These are phyloP conservation scores for Parascotia fuliginaria DNA, from an alignment of 2,888 invertebrate species.

Conservation along the genomic window DNA sequence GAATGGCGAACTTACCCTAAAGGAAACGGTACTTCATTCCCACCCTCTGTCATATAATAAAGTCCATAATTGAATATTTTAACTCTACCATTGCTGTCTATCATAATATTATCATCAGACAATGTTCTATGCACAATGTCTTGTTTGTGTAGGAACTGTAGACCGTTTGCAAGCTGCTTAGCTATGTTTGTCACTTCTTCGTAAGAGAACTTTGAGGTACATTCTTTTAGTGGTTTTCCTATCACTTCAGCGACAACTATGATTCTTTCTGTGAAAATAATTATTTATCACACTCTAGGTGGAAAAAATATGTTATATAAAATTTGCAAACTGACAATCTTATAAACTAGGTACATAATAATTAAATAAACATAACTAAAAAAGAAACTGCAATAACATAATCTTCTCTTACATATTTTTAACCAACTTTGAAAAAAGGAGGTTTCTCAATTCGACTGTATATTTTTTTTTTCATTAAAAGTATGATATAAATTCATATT, in stretches of 20 bases:
- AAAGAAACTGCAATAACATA: too few relatives aligned
- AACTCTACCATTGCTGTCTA: conserved; percentile 89
- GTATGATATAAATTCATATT: too few relatives aligned
- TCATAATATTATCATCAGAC: conserved; percentile 92
- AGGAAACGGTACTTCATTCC: conserved; percentile 95
- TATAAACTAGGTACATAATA: too few relatives aligned
- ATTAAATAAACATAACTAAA: too few relatives aligned
- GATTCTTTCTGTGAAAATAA: conserved; percentile 88
- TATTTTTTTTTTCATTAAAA: too few relatives aligned
- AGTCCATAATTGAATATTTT: conserved; percentile 98
- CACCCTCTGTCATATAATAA: conserved; percentile 95
- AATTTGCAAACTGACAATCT: too few relatives aligned
- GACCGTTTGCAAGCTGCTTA: conserved; percentile 89
- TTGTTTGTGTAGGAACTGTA: conserved; percentile 90
- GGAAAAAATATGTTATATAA: background rate
- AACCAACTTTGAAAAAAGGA: too few relatives aligned
- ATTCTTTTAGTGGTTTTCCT: conserved; percentile 88
- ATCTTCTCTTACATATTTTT: too few relatives aligned
- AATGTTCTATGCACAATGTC: conserved; percentile 93
- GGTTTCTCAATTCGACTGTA: too few relatives aligned
- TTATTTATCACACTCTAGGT: too few relatives aligned
- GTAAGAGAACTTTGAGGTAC: conserved; percentile 67
- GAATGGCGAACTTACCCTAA: conserved; percentile 88
- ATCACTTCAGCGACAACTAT: conserved; percentile 93
- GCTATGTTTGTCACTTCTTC: conserved; percentile 88